Evolutionary conservation across 2,113 vertebrate genomes (phyloP).

Genomic region (Macroglossus sobrinus): DNA sequence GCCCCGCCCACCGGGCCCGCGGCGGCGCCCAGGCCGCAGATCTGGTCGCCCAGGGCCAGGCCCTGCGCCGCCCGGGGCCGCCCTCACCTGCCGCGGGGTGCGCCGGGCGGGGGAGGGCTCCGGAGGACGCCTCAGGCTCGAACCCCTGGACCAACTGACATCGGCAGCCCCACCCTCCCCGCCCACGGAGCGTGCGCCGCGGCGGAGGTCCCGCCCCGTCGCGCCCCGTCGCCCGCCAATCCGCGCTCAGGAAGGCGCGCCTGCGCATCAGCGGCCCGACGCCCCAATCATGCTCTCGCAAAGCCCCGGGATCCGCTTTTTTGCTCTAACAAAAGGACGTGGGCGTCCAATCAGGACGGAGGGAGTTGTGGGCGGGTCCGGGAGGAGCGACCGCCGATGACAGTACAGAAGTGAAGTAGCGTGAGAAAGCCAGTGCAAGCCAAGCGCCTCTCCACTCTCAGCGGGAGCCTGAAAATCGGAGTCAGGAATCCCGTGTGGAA

Average conservation of each 20-base stretch:
- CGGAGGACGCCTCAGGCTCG: neutral
- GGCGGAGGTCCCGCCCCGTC: neutral
- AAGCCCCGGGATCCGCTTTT: neutral
- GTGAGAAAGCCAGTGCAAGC: accelerated
- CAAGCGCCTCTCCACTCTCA: accelerated
- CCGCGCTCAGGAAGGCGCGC: neutral
- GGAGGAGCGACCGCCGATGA: neutral
- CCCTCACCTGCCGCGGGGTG: constrained; percentile 36
- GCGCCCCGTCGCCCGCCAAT: constrained; percentile 4
- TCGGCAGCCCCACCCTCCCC: constrained; percentile 26
- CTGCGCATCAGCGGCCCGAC: constrained; percentile 14
- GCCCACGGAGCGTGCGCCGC: constrained; percentile 43
- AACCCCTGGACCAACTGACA: neutral
- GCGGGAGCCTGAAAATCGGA: neutral
- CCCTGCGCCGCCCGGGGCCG: accelerated
- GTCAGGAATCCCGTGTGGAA: neutral
- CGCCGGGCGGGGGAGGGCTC: neutral
- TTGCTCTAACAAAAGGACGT: constrained; percentile 42
- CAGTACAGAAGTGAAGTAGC: neutral
- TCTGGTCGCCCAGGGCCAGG: neutral
- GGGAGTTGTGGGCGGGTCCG: neutral
- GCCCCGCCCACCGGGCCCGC: neutral
- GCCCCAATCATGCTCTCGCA: neutral
- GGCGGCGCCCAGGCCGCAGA: neutral
- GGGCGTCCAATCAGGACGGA: constrained; percentile 48